phyloP scores from a whole-genome alignment of 2,888 invertebrate genomes.

The Tillus elongatus region DNA sequence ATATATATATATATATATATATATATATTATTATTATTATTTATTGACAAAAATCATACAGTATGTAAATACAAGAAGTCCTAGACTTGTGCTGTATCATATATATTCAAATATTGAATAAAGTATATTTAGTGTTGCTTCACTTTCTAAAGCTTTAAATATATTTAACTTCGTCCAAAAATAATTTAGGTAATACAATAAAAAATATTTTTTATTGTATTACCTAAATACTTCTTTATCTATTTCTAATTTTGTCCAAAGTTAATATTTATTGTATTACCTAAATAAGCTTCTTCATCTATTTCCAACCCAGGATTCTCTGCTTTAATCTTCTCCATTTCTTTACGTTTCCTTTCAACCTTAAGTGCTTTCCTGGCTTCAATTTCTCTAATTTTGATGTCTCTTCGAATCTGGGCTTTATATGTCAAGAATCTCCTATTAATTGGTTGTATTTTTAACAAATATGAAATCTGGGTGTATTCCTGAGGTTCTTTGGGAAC shows the following conservation, averaged over 20 bases:
- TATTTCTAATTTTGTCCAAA: neutral
- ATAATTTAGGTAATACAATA: too few species aligned
- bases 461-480: constrained; percentile 44
- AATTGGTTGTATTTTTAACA: constrained; percentile 34
- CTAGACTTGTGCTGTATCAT: too few species aligned
- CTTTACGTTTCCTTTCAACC: constrained; percentile 45
- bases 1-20: too few species aligned
- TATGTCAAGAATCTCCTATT: constrained; percentile 48
- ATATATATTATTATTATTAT: too few species aligned
- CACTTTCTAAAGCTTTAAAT: too few species aligned
- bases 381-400: constrained; percentile 50
- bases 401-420: constrained; percentile 51
- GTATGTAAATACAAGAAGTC: too few species aligned
- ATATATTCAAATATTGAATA: too few species aligned
- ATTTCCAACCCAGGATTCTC: constrained; percentile 53
- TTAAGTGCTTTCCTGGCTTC: constrained; percentile 46
- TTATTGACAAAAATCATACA: too few species aligned
- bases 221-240: too few species aligned
- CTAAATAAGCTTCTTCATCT: constrained; percentile 51
- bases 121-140: too few species aligned
- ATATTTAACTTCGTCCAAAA: too few species aligned
- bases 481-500: constrained; percentile 40
- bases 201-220: too few species aligned
- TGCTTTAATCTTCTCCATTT: constrained; percentile 49
- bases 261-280: constrained; percentile 46